Evolutionary conservation across 2,113 vertebrate genomes (phyloP).

Genomic region (Dasypus novemcinctus): DNA sequence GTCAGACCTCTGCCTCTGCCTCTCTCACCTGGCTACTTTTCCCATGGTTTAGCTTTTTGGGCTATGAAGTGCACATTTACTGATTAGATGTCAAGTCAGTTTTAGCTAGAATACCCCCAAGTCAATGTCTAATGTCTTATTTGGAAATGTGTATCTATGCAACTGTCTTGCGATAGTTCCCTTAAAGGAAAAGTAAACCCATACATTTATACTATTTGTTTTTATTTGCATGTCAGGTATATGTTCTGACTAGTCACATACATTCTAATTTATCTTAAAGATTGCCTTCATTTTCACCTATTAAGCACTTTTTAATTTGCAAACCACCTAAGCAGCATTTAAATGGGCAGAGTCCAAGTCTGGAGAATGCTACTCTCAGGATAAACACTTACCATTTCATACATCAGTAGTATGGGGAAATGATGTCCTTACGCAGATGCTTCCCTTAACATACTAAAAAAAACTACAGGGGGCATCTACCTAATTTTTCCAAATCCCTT

Average conservation of each 20-base stretch:
- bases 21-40: background rate
- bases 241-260: background rate
- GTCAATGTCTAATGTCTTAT: background rate
- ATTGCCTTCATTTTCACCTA: background rate
- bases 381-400: background rate
- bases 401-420: background rate
- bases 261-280: background rate
- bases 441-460: background rate
- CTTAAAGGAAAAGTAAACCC: background rate
- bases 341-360: background rate
- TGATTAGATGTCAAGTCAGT: background rate
- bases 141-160: background rate
- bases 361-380: background rate
- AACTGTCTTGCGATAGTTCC: background rate
- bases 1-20: fast-evolving
- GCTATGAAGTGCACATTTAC: background rate
- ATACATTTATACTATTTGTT: background rate
- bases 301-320: background rate
- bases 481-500: background rate
- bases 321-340: background rate
- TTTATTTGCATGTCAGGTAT: background rate
- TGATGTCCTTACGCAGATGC: background rate
- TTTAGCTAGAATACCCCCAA: background rate
- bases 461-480: background rate
- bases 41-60: background rate